phyloP scores from a whole-genome alignment of 2,797 vertebrate species.

The Bucorvus abyssinicus region DNA sequence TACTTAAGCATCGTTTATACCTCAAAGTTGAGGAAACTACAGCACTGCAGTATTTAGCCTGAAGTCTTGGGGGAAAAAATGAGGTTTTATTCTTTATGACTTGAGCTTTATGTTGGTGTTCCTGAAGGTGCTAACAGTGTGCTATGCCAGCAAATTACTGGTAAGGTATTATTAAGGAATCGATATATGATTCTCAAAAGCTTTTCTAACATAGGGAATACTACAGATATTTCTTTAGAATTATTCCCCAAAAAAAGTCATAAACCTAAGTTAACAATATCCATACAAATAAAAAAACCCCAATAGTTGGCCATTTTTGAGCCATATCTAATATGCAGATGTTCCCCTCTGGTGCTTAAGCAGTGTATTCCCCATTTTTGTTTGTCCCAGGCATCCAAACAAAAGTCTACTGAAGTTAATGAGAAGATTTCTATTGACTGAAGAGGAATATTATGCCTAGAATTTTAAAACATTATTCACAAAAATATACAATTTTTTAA shows the following conservation, averaged over 20 bases:
- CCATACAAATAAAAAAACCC: background rate
- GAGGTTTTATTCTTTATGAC: background rate
- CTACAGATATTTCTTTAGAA: background rate
- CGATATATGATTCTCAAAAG: background rate
- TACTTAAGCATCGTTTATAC: background rate
- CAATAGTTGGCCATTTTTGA: background rate
- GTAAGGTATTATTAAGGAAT: background rate
- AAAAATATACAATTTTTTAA: fast-evolving
- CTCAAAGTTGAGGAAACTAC: background rate
- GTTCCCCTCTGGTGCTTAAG: background rate
- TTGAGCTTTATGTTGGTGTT: background rate
- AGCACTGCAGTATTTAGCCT: background rate
- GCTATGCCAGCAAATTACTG: background rate
- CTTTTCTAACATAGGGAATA: background rate
- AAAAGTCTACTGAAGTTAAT: background rate
- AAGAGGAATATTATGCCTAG: background rate
- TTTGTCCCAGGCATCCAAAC: background rate
- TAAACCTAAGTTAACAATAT: background rate
- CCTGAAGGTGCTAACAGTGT: background rate
- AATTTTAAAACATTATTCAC: background rate
- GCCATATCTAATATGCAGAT: background rate
- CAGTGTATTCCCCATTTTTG: background rate
- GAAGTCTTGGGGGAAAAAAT: background rate
- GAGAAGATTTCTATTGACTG: background rate
- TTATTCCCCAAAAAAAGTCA: background rate